These are phyloP conservation scores for Acomys russatus DNA, from an alignment of 2,797 vertebrate genomes.

Conservation along the genomic window DNA sequence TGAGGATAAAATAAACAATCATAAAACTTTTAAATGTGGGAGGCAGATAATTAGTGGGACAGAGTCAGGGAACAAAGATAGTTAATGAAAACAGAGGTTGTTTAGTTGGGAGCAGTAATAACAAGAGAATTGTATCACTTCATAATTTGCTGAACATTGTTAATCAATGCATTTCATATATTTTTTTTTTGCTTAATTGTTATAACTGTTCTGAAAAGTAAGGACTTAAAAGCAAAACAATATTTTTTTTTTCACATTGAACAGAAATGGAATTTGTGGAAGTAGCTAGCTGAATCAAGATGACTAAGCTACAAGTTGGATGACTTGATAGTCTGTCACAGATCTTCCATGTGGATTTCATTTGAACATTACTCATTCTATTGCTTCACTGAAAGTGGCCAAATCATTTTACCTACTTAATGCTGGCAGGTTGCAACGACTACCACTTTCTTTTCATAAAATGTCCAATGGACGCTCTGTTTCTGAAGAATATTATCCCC, in stretches of 20 bases:
- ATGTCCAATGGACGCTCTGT: not conserved
- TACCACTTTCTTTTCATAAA: conserved; percentile 32
- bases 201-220: not conserved
- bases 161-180: conserved; percentile 3
- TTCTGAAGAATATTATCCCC: not conserved
- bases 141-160: not conserved
- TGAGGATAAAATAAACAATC: conserved; percentile 31
- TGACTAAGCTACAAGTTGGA: not conserved
- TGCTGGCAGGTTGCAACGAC: not conserved
- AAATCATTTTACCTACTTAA: conserved; percentile 25
- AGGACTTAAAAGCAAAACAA: not conserved
- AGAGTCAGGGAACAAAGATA: conserved; percentile 4
- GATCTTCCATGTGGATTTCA: not conserved
- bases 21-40: conserved; percentile 41
- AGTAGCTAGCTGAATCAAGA: not conserved
- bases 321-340: not conserved
- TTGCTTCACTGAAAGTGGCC: not conserved
- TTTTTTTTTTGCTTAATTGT: conserved; percentile 37
- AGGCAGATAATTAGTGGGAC: not conserved
- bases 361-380: not conserved
- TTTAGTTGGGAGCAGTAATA: not conserved
- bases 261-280: conserved; percentile 24
- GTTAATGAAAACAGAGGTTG: not conserved
- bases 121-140: not conserved
- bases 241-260: not conserved